These are phyloP conservation scores for Drosophila sordidula DNA, from an alignment of 2,888 invertebrate species.

Conservation along the genomic window DNA sequence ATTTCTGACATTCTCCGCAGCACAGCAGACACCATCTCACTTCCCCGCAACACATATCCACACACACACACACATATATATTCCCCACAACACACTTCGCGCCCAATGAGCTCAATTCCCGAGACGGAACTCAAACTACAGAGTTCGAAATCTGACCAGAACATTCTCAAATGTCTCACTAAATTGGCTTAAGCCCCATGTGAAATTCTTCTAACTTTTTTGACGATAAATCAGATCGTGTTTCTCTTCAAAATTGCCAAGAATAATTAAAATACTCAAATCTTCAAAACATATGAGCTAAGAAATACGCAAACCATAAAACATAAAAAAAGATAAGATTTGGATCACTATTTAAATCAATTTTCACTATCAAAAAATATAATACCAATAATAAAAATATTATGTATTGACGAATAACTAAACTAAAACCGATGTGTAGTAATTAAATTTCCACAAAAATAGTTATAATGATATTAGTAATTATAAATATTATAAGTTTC, in stretches of 20 bases:
- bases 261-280: background rate
- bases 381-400: too few species aligned
- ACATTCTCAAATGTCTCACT: slow-evolving; percentile 38
- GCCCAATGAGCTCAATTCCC: slow-evolving; percentile 55
- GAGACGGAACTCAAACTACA: slow-evolving; percentile 47
- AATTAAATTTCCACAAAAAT: too few species aligned
- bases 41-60: slow-evolving; percentile 7
- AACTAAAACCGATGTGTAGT: too few species aligned
- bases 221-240: background rate
- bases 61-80: slow-evolving; percentile 3
- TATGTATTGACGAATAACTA: too few species aligned
- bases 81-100: slow-evolving; percentile 16
- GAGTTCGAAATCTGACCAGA: slow-evolving; percentile 25
- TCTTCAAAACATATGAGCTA: too few species aligned
- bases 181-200: slow-evolving; percentile 43
- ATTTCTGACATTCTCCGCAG: slow-evolving; percentile 73
- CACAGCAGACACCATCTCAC: slow-evolving; percentile 25
- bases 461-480: too few species aligned
- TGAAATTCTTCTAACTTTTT: slow-evolving; percentile 9
- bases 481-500: too few species aligned
- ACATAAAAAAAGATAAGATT: too few species aligned
- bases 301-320: too few species aligned
- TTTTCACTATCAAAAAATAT: too few species aligned
- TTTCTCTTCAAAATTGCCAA: background rate
- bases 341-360: too few species aligned